A percentile compares a stretch with the other conserved stretches of the same genome.
Evolutionary conservation across 2,888 invertebrate genomes (phyloP).

Genomic region (Drosophila yooni): DNA sequence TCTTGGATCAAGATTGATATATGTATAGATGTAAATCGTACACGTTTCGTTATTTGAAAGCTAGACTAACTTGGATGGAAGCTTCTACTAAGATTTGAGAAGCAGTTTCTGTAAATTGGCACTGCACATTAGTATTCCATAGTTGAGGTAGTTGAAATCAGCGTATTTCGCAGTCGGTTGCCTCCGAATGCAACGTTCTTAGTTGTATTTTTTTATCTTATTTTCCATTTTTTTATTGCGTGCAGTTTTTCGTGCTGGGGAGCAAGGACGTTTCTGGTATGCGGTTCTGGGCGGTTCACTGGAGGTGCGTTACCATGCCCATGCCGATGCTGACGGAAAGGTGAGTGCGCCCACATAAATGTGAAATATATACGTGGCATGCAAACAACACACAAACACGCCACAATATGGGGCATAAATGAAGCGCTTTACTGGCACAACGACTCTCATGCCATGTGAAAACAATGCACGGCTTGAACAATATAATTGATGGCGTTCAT

Average conservation of each 20-base stretch:
- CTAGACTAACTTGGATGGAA: background rate
- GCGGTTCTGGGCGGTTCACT: conserved; percentile 90
- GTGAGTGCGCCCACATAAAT: conserved; percentile 84
- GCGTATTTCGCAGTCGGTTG: background rate
- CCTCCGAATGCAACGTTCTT: background rate
- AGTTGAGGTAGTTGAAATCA: background rate
- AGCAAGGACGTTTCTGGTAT: conserved; percentile 92
- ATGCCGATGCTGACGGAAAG: conserved; percentile 87
- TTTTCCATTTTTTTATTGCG: conserved; percentile 15
- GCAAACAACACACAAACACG: background rate
- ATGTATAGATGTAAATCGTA: background rate
- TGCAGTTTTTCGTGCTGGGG: conserved; percentile 91
- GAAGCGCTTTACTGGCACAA: conserved; percentile 21
- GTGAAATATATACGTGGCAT: conserved; percentile 6
- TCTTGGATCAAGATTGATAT: background rate
- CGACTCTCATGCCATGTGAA: conserved; percentile 48
- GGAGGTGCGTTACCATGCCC: conserved; percentile 88
- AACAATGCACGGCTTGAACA: conserved; percentile 62
- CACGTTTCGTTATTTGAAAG: background rate
- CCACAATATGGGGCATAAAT: conserved; percentile 15
- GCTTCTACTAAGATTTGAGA: background rate
- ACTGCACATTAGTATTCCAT: background rate
- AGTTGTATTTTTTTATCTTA: background rate
- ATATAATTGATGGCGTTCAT: conserved; percentile 77
- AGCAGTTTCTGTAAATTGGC: background rate